Percentiles rank a stretch among this genome's conserved stretches.
Evolutionary conservation across 2,797 vertebrate genomes (phyloP).

Genomic region (Microctenopoma steveboyesi): DNA sequence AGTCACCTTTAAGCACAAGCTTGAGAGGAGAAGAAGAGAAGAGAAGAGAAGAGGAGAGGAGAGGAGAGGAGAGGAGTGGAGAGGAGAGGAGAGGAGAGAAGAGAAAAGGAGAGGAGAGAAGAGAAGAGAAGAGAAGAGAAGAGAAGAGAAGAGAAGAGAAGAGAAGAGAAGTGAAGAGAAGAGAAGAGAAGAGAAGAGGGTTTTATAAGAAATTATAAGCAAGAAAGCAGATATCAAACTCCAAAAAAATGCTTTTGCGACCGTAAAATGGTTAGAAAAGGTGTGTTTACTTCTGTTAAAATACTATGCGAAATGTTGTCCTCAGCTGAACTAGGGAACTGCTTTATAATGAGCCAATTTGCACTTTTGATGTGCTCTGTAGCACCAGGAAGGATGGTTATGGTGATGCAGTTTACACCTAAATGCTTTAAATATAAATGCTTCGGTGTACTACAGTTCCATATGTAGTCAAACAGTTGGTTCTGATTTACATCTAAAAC

Average conservation of each 20-base stretch:
- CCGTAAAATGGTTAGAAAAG: not conserved
- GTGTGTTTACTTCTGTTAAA: slow-evolving; percentile 5
- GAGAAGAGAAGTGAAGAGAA: slow-evolving; percentile 2
- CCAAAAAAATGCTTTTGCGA: slow-evolving; percentile 6
- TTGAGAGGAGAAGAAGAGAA: slow-evolving; percentile 1
- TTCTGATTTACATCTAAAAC: not conserved
- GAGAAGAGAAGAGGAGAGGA: no score
- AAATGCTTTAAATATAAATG: not conserved
- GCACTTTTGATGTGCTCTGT: slow-evolving; percentile 13
- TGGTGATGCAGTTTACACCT: not conserved
- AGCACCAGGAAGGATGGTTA: not conserved
- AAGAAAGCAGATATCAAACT: slow-evolving; percentile 6
- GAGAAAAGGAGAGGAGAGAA: no score
- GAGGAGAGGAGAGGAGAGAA: no score
- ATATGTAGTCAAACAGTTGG: not conserved
- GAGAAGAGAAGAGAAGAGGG: not conserved
- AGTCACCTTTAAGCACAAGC: slow-evolving; percentile 52
- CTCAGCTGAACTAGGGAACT: not conserved
- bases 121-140: no score
- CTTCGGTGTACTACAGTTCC: not conserved
- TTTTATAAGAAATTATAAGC: not conserved
- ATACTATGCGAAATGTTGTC: slow-evolving; percentile 3
- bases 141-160: no score
- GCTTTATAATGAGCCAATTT: slow-evolving; percentile 17
- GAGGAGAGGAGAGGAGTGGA: no score